Base-by-base conservation (phyloP, 2,797 vertebrate species). In the Synaphobranchus kaupii region DNA sequence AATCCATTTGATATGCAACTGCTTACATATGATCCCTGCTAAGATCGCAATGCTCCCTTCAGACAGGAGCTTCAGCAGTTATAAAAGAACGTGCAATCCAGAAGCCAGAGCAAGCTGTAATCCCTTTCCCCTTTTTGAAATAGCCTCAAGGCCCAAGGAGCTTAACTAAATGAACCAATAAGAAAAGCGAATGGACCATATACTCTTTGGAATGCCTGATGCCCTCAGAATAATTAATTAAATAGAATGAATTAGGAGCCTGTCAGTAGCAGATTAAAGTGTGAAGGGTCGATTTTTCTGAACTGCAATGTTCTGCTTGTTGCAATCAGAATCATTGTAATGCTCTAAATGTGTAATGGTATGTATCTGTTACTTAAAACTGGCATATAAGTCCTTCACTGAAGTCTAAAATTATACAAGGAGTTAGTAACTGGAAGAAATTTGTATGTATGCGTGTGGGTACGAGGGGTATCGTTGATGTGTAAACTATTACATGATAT, bases 91-190 rank as follows among this genome's bases (percentile, higher is more conserved):
- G 95, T 95, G 94, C 93, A 93, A 95, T 94, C 93, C 95, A 94
- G 92, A 93, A 93, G 93, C 95, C 94, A 95, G 94, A 94, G 94
- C 92, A 93, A 91, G 93, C 93, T 96, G 95, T 96, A 96, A 96
- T 85, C 87, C 68, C 31, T 7, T 78, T 56, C 89, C 88, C 88
- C 83, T 83, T 90, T 85, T 92, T 94, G 91, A 89, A 96, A 96
- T 95, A 96, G 95, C 94, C 94, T 95, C 90, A 93, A 93, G 92
- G 94, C 94, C 95, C 96, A 96, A 96, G 96, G 93, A 95, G 95
- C 95, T 96, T 96, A 96, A 93, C 94, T 88, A 93, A 93, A 94
- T 92, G 92, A 93, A 86, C 86, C 94, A 94, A 89, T 91, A 87
- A 89, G 86, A 91, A 93, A 93, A 88, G 91, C 2, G 22, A 90